Conservation (phyloP, 2,113 vertebrate species). For the Riparia riparia region DNA sequence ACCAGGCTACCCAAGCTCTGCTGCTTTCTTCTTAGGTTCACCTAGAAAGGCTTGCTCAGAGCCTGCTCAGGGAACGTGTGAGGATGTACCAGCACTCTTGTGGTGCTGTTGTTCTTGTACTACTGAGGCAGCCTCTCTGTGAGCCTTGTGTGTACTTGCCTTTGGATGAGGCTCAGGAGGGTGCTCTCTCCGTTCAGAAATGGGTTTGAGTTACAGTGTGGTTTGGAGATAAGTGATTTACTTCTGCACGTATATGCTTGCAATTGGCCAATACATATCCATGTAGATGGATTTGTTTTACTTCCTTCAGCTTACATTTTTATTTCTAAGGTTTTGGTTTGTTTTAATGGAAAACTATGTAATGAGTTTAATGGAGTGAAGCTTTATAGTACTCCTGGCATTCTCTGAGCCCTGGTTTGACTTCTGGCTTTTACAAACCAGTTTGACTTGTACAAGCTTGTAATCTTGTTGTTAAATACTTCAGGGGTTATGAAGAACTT, state of each 20-base stretch:
- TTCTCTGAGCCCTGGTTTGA: not conserved
- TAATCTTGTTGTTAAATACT: not conserved
- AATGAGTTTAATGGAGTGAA: not conserved
- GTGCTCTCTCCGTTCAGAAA: not conserved
- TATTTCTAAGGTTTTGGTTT: not conserved
- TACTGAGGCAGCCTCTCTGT: not conserved
- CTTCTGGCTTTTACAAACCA: not conserved
- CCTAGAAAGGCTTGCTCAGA: not conserved
- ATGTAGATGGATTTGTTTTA: not conserved
- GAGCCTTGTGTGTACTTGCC: accelerated
- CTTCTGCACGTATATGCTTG: not conserved
- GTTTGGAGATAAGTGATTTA: not conserved
- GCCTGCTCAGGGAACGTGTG: not conserved
- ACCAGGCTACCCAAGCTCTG: not conserved
- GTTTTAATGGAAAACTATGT: not conserved
- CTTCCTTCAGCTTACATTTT: not conserved
- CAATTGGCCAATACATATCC: not conserved
- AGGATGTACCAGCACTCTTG: not conserved
- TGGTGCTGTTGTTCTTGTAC: not conserved
- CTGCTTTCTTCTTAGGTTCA: not conserved
- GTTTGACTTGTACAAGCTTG: not conserved
- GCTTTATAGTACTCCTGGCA: not conserved
- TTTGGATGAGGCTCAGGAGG: not conserved
- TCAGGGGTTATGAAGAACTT: not conserved
- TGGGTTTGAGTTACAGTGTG: not conserved